Evolutionary conservation across 2,888 invertebrate genomes (phyloP), one percentile per base, ranked within the genome.

Genomic region (Spatulosminthurus flaviceps): DNA sequence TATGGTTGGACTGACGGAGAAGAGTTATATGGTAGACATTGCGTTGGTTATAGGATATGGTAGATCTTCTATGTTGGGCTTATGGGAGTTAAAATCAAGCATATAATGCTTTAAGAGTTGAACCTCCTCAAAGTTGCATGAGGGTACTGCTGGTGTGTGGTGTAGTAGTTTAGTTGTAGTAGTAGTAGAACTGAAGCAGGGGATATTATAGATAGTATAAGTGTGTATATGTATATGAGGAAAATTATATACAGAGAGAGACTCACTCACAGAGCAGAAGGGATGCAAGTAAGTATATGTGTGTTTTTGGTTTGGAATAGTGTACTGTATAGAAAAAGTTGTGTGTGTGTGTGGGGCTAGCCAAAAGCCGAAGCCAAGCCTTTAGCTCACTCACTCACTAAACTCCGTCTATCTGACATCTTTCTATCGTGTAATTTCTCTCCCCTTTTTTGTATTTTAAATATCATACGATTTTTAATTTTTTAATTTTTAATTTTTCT

Each of bases 351-450:
- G 72, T 16, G 51, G 42, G 67, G 67, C 51, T 77, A 69, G 67
- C 26, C 43, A 28, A 29, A 61, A 75, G 64, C 67, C 42, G 64
- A 60, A 78, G 78, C 66, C 78, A 78, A 72, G 78, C 72, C 78
- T 78, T 77, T 67, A 71, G 72, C 77, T 77, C 77, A 78, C 78
- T 78, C 75, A 78, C 78, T 78, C 78, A 78, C 78, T 78, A 78
- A 78, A 78, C 78, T 78, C 78, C 78, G 78, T 78, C 78, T 78
- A 78, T 78, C 78, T 78, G 78, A 78, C 78, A 78, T 78, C 78
- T 78, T 78, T 78, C 78, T 72, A 70, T 69, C 70, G 77, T 77
- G 70, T 66, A 75, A 72, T 75, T 75, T 75, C 51, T 75, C 75
- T 78, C 72, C 78, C 72, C 76, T 71, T 78, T 71, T 78, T 66